Evolutionary conservation across 1,140 invertebrate genomes (phyloP), one percentile per base, ranked within the genome.

Genomic region (Maconellicoccus hirsutus): DNA sequence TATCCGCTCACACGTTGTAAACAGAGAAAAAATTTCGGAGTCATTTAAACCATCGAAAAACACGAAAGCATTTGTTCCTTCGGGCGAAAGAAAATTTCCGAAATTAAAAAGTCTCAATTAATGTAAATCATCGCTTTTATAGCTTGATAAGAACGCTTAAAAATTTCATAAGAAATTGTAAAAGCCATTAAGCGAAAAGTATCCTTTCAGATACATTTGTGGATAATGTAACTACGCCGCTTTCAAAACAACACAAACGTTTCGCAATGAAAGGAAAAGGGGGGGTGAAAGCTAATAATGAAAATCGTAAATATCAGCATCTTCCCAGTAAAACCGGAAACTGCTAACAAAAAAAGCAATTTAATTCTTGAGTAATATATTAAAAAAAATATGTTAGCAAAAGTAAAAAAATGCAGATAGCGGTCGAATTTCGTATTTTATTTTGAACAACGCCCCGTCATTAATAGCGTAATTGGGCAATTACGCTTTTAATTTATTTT

Each of bases 381-480:
- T 52, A 8, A 16, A 3, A 16, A 33, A 52, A 52, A 52, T 52
- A 52, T 52, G 42, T 52, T 52, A 52, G 42, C 42, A 14, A 52
- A 52, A 52, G 16, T 52, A 52, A 52, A 33, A 33, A 33, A 52
- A 52, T 52, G 42, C 42, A 52, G 42, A 52, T 52, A 52, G 42
- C 42, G 42, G 42, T 52, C 42, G 42, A 52, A 52, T 52, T 52
- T 52, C 42, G 16, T 52, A 52, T 52, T 52, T 52, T 52, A 52
- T 52, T 52, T 52, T 19, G 12, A 52, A 52, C 42, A 8, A 52
- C 42, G 42, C 42, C 42, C 42, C 42, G 42, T 52, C 42, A 52
- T 52, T 52, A 52, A 52, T 52, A 52, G 42, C 42, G 42, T 52
- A 52, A 52, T 52, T 52, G 42, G 42, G 42, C 42, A 52, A 52